Evolutionary conservation across 2,797 vertebrate genomes (phyloP).

Genomic region (Iguana delicatissima): DNA sequence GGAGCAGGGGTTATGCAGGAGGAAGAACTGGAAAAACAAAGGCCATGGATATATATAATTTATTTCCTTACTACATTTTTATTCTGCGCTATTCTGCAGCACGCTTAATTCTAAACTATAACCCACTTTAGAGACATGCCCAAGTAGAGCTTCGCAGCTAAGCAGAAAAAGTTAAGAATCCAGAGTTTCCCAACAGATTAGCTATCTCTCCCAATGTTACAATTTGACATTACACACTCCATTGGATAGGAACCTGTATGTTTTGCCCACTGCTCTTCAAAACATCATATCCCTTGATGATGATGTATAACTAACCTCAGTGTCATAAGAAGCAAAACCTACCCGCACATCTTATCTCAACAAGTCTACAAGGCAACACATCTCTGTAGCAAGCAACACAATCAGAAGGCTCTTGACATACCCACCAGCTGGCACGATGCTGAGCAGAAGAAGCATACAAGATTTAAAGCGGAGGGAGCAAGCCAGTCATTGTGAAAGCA

Average conservation of each 20-base stretch:
- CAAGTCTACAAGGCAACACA: neutral
- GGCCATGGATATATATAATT: neutral
- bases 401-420: neutral
- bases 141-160: neutral
- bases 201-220: too few species aligned
- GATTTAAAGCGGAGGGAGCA: neutral
- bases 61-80: neutral
- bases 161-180: neutral
- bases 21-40: neutral
- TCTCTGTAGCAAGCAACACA: neutral
- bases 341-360: neutral
- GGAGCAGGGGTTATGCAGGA: neutral
- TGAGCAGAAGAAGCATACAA: neutral
- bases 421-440: too few species aligned
- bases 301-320: neutral
- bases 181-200: neutral
- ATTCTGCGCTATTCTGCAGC: neutral
- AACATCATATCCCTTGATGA: neutral
- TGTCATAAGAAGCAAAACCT: neutral
- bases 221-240: neutral
- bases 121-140: neutral
- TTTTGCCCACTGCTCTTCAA: neutral
- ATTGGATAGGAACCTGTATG: neutral
- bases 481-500: neutral
- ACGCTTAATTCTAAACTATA: neutral